phyloP scores from a whole-genome alignment of 1,140 invertebrate species.

The Calosoma granatense region DNA sequence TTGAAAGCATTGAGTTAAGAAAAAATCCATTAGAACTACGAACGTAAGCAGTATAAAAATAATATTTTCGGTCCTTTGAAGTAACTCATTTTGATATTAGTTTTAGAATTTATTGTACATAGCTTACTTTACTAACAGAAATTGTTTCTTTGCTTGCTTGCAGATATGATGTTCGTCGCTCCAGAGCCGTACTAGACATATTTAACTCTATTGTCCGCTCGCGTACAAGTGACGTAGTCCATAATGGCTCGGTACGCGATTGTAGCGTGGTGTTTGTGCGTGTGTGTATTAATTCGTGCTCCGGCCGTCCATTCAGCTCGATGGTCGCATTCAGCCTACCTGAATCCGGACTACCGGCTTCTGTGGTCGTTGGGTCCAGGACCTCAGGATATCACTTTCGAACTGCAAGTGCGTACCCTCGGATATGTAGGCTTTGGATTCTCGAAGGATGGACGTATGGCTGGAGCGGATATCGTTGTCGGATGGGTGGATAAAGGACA shows the following conservation, averaged over 20 bases:
- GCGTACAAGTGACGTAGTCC: background rate
- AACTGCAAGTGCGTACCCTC: conserved; percentile 65
- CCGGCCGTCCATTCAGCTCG: conserved; percentile 17
- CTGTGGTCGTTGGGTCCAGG: conserved; percentile 33
- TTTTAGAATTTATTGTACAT: no score
- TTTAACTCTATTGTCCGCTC: background rate
- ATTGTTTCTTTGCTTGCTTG: background rate
- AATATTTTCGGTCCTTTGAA: no score
- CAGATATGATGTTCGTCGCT: background rate
- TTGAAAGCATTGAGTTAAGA: no score
- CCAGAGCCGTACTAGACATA: background rate
- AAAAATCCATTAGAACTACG: no score
- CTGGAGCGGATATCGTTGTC: conserved; percentile 58
- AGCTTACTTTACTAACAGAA: background rate
- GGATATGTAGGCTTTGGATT: conserved; percentile 76
- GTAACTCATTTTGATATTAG: no score
- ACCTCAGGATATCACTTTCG: conserved; percentile 58
- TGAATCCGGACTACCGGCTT: conserved; percentile 31
- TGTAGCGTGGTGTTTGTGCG: background rate
- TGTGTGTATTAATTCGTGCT: background rate
- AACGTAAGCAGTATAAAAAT: no score
- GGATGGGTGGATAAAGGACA: conserved; percentile 63
- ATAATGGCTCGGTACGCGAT: background rate
- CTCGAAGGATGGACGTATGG: conserved; percentile 59
- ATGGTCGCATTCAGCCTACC: conserved; percentile 32